Percentiles rank a stretch among this genome's conserved stretches.
Conservation (phyloP, 2,113 vertebrate species). For the Notothenia rossii region DNA sequence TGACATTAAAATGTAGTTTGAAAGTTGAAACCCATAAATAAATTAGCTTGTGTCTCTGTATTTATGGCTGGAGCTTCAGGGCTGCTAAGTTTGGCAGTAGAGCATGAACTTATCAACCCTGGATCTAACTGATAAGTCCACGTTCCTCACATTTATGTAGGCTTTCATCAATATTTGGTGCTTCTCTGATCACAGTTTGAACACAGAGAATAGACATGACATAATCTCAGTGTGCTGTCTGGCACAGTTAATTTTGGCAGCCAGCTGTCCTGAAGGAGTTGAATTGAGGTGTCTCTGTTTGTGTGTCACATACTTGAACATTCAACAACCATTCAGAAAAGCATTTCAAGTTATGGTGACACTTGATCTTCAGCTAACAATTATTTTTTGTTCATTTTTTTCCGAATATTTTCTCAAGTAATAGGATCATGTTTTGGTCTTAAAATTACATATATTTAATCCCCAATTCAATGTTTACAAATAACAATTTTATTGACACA, state of each 20-base stretch:
- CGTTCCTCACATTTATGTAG: neutral
- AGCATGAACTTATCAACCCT: neutral
- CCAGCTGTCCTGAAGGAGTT: slow-evolving; percentile 69
- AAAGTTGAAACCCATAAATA: neutral
- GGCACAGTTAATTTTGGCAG: slow-evolving; percentile 73
- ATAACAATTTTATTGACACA: neutral
- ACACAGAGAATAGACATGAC: slow-evolving; percentile 64
- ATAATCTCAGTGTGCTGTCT: slow-evolving; percentile 55
- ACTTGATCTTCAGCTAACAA: neutral
- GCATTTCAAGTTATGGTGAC: neutral
- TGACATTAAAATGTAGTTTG: neutral
- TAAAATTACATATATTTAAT: neutral
- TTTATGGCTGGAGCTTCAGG: neutral
- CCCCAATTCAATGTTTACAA: no score
- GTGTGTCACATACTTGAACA: neutral
- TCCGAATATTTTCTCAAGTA: neutral
- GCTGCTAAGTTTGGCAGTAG: neutral
- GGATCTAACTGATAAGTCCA: neutral
- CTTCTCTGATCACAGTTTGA: slow-evolving; percentile 14
- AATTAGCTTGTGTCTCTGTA: neutral
- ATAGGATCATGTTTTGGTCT: neutral
- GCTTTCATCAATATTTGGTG: neutral
- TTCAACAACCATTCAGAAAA: neutral
- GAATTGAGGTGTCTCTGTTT: slow-evolving; percentile 12
- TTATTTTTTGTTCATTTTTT: neutral